Evolutionary conservation across 2,113 vertebrate genomes (phyloP), one percentile per base, ranked within the genome.

Genomic region (Peromyscus leucopus): DNA sequence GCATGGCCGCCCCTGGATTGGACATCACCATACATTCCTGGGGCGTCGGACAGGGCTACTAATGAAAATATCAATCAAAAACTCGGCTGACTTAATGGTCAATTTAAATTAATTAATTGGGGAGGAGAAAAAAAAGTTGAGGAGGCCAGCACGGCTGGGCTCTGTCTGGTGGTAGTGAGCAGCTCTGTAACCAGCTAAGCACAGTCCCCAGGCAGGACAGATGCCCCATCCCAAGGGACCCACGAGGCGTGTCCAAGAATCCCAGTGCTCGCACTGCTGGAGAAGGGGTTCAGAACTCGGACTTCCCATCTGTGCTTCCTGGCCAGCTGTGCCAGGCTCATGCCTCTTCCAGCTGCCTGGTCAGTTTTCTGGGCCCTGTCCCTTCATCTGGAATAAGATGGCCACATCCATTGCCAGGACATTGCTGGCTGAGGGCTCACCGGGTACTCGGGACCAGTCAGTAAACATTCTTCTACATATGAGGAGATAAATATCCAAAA

Each of bases 21-120:
- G 98, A 98, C 98, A 99, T 99, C 99, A 99, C 99, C 99, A 99
- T 99, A 99, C 99, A 99, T 98, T 99, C 99, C 99, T 98, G 98
- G 99, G 99, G 98, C 99, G 99, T 98, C 98, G 98, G 99, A 99
- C 99, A 99, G 99, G 98, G 98, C 98, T 98, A 99, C 98, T 99
- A 99, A 99, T 99, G 98, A 99, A 99, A 99, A 99, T 99, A 99
- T 99, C 99, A 99, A 99, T 99, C 99, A 99, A 98, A 98, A 98
- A 98, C 98, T 98, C 98, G 93, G 97, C 99, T 98, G 98, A 98
- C 99, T 99, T 99, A 99, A 99, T 99, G 99, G 99, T 99, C 99
- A 99, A 98, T 99, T 99, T 98, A 98, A 99, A 99, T 99, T 99
- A 99, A 99, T 99, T 99, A 99, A 99, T 99, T 99, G 98, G 96